Evolutionary conservation across 1,140 invertebrate genomes (phyloP).

Genomic region (Campoletis sonorensis): DNA sequence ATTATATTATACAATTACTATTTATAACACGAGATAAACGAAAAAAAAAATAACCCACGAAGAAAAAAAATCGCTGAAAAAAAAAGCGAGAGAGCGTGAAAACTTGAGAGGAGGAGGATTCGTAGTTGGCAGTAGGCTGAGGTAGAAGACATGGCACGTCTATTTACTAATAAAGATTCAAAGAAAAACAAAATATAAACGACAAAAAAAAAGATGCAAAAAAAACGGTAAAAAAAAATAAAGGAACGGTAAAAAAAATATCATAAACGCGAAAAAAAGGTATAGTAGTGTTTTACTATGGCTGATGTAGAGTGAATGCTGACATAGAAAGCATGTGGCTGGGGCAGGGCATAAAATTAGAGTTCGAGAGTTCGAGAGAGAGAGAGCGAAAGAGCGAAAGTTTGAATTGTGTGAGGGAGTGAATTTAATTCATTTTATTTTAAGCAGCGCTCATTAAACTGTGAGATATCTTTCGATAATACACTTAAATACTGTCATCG

Average conservation of each 20-base stretch:
- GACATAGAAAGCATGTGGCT: slow-evolving; percentile 65
- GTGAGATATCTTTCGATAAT: slow-evolving; percentile 32
- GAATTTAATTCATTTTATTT: neutral
- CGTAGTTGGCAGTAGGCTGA: slow-evolving; percentile 73
- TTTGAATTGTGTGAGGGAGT: neutral
- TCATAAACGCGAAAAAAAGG: slow-evolving; percentile 68
- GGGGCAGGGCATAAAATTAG: slow-evolving; percentile 51
- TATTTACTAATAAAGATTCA: slow-evolving; percentile 68
- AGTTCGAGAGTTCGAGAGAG: neutral
- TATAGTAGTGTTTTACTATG: slow-evolving; percentile 72
- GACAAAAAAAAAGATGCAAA: slow-evolving; percentile 25
- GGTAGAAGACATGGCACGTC: slow-evolving; percentile 71
- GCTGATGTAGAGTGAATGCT: slow-evolving; percentile 69
- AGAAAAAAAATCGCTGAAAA: neutral
- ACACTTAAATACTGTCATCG: slow-evolving; percentile 38
- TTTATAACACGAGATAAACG: slow-evolving; percentile 65
- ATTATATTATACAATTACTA: slow-evolving; percentile 72
- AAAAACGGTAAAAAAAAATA: slow-evolving; percentile 33
- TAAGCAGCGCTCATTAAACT: slow-evolving; percentile 19
- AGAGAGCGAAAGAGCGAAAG: neutral
- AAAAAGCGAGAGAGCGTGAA: slow-evolving; percentile 30
- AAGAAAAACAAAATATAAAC: slow-evolving; percentile 42
- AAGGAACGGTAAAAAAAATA: slow-evolving; percentile 65
- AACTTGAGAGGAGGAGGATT: slow-evolving; percentile 48
- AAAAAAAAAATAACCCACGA: slow-evolving; percentile 41